Evolutionary conservation across 2,113 vertebrate species (phyloP).

Genomic region (Phainopepla nitens): DNA sequence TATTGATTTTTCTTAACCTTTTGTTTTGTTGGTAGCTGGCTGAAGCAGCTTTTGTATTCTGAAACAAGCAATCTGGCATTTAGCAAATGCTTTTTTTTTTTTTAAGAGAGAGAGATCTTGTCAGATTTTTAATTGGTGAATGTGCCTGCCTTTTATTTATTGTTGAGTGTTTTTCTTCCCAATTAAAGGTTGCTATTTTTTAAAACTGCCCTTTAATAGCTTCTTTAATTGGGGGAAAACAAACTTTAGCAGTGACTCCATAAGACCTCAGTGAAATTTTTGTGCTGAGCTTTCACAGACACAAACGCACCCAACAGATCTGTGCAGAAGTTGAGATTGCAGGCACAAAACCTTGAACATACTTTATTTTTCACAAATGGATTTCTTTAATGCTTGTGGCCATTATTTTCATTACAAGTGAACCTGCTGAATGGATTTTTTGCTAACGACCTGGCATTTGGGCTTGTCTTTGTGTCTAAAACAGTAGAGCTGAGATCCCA

Average conservation of each 20-base stretch:
- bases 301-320: background rate
- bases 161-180: conserved; percentile 54
- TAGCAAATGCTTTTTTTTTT: conserved; percentile 12
- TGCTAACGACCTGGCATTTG: conserved; percentile 10
- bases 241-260: conserved; percentile 44
- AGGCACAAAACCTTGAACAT: background rate
- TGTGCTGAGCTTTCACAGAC: background rate
- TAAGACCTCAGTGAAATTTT: conserved; percentile 33
- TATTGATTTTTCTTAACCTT: conserved; percentile 60
- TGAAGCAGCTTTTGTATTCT: conserved; percentile 25
- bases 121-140: conserved; percentile 72
- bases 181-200: conserved; percentile 57
- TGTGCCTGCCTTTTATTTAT: conserved; percentile 53
- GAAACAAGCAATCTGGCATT: conserved; percentile 59
- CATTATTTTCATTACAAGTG: background rate
- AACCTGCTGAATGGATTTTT: conserved; percentile 11
- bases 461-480: background rate
- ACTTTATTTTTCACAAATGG: conserved; percentile 12
- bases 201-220: conserved; percentile 47
- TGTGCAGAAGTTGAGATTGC: background rate
- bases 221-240: conserved; percentile 65
- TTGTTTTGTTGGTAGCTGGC: conserved; percentile 50
- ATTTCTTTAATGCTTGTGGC: background rate
- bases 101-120: conserved; percentile 20
- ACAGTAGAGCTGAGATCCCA: background rate